A percentile compares a stretch with the other conserved stretches of the same genome.
Conservation (phyloP, 2,888 invertebrate species). For the Thecocarcelia acutangulata region DNA sequence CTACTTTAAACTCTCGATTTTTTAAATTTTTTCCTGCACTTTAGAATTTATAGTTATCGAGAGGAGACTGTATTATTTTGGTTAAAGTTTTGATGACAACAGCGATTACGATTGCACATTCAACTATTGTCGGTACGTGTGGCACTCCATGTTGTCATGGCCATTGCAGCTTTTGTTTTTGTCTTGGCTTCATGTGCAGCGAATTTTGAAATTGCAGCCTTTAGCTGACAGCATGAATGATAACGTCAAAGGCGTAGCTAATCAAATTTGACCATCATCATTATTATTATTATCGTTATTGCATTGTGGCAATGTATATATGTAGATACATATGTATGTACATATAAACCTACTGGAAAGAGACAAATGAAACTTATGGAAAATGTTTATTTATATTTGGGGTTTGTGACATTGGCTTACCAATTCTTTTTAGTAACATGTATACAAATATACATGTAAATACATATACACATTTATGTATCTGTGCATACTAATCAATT, state of each 20-base stretch:
- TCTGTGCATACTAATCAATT: not conserved
- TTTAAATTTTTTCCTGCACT: no score
- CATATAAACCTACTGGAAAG: slow-evolving; percentile 16
- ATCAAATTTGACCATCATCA: slow-evolving; percentile 69
- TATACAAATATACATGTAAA: no score
- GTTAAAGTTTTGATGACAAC: slow-evolving; percentile 33
- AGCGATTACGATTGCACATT: slow-evolving; percentile 33
- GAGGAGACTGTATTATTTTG: not conserved
- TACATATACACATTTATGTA: not conserved
- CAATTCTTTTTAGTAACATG: no score
- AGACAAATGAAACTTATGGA: slow-evolving; percentile 36
- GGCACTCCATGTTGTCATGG: slow-evolving; percentile 63
- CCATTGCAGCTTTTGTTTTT: slow-evolving; percentile 38
- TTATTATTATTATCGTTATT: slow-evolving; percentile 41
- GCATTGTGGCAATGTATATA: slow-evolving; percentile 34
- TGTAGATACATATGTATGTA: not conserved
- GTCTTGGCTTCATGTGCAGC: slow-evolving; percentile 65
- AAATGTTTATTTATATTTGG: slow-evolving; percentile 45
- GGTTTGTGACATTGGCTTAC: not conserved
- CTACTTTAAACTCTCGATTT: no score
- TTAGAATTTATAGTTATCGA: no score
- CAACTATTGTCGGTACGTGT: slow-evolving; percentile 61
- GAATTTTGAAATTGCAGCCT: slow-evolving; percentile 70
- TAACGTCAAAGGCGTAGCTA: slow-evolving; percentile 68
- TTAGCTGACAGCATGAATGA: slow-evolving; percentile 69